phyloP scores from a whole-genome alignment of 1,140 invertebrate genomes.

The Eupeodes corollae region DNA sequence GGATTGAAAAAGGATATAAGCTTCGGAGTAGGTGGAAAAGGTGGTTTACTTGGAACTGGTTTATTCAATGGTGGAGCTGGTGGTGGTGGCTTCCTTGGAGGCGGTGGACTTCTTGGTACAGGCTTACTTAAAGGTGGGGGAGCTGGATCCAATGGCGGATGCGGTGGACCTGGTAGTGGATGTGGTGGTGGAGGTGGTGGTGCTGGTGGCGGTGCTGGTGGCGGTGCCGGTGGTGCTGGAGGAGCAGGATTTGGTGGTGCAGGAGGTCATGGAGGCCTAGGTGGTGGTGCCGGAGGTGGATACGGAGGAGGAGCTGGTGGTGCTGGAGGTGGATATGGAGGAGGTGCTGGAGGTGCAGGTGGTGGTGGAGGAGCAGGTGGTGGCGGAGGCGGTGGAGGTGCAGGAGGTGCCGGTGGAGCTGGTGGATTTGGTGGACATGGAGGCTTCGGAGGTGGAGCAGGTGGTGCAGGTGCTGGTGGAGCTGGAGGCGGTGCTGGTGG shows the following conservation, averaged over 20 bases:
- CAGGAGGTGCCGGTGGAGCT: conserved; percentile 36
- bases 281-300: conserved; percentile 20
- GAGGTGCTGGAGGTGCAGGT: conserved; percentile 33
- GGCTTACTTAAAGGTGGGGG: not conserved
- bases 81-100: not conserved
- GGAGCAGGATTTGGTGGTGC: not conserved
- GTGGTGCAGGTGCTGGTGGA: conserved; percentile 31
- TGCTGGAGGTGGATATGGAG: conserved; percentile 32
- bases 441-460: conserved; percentile 20
- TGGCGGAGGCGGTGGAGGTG: conserved; percentile 34
- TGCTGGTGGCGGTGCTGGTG: not conserved
- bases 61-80: not conserved
- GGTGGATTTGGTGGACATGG: conserved; percentile 27
- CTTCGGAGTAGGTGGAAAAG: no score
- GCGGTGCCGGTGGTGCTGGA: not conserved
- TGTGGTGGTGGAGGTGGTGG: conserved; percentile 6
- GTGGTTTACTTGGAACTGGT: not conserved
- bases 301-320: conserved; percentile 27
- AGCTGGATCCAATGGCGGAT: not conserved
- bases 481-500: conserved; percentile 19
- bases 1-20: no score
- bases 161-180: conserved; percentile 10
- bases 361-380: conserved; percentile 31
- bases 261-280: not conserved
- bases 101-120: not conserved